Evolutionary conservation across 2,888 invertebrate genomes (phyloP).

Genomic region (Cyrtodaria siliqua): DNA sequence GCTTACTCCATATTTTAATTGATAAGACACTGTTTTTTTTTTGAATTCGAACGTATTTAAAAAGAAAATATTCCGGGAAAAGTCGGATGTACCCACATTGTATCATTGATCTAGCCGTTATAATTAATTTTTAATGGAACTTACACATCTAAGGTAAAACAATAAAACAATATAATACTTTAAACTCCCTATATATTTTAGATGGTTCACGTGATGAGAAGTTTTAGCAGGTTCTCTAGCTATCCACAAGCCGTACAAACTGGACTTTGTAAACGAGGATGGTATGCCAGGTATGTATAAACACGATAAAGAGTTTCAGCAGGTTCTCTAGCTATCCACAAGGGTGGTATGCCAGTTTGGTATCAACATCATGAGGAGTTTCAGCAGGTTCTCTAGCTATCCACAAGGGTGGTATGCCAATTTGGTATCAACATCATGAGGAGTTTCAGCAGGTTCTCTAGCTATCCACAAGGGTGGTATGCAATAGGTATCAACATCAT

Average conservation of each 20-base stretch:
- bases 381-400: conserved; percentile 68
- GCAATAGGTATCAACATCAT: conserved; percentile 63
- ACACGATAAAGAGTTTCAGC: conserved; percentile 51
- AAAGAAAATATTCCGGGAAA: too few relatives aligned
- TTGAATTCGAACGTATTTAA: too few relatives aligned
- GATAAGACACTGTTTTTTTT: too few relatives aligned
- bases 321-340: conserved; percentile 68
- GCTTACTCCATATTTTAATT: too few relatives aligned
- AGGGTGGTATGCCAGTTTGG: conserved; percentile 70
- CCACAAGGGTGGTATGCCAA: conserved; percentile 66
- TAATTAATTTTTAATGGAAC: too few relatives aligned
- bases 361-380: conserved; percentile 37
- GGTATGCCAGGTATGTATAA: conserved; percentile 66
- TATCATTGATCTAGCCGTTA: too few relatives aligned
- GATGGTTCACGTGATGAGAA: conserved; percentile 62
- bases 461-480: too few relatives aligned
- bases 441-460: conserved; percentile 65
- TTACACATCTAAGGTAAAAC: too few relatives aligned
- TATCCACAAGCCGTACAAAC: conserved; percentile 66
- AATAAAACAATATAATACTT: too few relatives aligned
- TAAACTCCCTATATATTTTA: conserved; percentile 25
- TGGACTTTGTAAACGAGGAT: conserved; percentile 63
- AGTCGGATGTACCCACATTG: too few relatives aligned
- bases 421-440: conserved; percentile 59
- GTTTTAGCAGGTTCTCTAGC: conserved; percentile 65